These are phyloP conservation scores for Ambastaia sidthimunki DNA, from an alignment of 2,797 vertebrate genomes.

Conservation along the genomic window DNA sequence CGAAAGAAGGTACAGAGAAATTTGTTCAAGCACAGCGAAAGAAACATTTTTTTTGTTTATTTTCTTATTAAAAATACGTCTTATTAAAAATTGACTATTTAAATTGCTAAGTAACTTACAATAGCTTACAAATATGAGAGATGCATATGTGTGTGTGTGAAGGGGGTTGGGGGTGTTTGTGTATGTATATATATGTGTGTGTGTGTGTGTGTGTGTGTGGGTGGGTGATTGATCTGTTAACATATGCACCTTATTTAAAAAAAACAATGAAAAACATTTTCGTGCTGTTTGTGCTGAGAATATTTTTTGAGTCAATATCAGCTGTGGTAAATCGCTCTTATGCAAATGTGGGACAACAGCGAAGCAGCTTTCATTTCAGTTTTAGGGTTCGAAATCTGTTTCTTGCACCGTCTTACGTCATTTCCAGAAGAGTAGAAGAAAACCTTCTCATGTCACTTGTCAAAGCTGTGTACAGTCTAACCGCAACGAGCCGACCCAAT, in stretches of 20 bases:
- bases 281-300: not conserved
- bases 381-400: not conserved
- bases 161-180: no score
- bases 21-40: constrained; percentile 11
- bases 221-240: no score
- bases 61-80: no score
- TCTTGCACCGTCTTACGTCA: constrained; percentile 16
- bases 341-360: constrained; percentile 1
- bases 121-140: no score
- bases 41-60: no score
- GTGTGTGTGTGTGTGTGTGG: no score
- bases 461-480: not conserved
- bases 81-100: no score
- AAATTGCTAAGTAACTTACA: no score
- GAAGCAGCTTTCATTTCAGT: not conserved
- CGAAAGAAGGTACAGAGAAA: not conserved
- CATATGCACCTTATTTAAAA: no score
- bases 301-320: not conserved
- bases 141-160: no score
- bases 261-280: no score
- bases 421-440: constrained; percentile 15
- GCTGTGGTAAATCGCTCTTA: constrained; percentile 1
- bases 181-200: no score
- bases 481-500: constrained; percentile 15
- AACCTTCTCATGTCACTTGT: constrained; percentile 15